These are phyloP conservation scores for Zeuzera pyrina DNA, from an alignment of 2,888 invertebrate species.

Conservation along the genomic window DNA sequence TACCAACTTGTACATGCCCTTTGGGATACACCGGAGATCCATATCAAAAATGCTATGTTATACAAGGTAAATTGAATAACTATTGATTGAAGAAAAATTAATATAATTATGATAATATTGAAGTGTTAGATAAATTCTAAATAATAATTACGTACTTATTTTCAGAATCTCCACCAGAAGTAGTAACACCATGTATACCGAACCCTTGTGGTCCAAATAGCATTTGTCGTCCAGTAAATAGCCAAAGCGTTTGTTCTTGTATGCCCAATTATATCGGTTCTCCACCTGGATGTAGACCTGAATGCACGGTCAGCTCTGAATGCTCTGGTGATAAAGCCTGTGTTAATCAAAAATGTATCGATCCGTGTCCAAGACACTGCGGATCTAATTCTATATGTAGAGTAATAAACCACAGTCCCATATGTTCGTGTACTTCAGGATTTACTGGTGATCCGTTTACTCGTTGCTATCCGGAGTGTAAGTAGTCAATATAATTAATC, in stretches of 20 bases:
- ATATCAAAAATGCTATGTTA: conserved; percentile 72
- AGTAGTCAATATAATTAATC: conserved; percentile 20
- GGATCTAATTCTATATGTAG: conserved; percentile 79
- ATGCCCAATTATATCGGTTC: conserved; percentile 79
- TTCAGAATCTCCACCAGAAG: conserved; percentile 47
- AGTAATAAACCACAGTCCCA: conserved; percentile 84
- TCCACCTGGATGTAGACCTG: conserved; percentile 84
- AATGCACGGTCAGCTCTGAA: conserved; percentile 84
- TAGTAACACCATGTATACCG: conserved; percentile 76
- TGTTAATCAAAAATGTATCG: conserved; percentile 81
- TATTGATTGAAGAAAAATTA: not conserved
- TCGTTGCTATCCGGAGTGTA: conserved; percentile 73
- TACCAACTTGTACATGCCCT: conserved; percentile 79
- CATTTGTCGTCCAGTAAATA: conserved; percentile 79
- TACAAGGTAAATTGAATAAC: conserved; percentile 31
- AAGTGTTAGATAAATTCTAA: not conserved
- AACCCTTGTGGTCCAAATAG: conserved; percentile 85
- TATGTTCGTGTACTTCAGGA: conserved; percentile 78
- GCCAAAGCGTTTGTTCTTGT: conserved; percentile 84
- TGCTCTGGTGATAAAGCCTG: conserved; percentile 82
- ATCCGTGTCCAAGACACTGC: conserved; percentile 84
- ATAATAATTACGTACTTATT: conserved; percentile 8
- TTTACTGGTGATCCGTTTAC: conserved; percentile 81
- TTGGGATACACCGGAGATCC: conserved; percentile 82
- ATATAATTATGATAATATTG: not conserved